Evolutionary conservation across 2,113 vertebrate species (phyloP).

Genomic region (Microtus pennsylvanicus): DNA sequence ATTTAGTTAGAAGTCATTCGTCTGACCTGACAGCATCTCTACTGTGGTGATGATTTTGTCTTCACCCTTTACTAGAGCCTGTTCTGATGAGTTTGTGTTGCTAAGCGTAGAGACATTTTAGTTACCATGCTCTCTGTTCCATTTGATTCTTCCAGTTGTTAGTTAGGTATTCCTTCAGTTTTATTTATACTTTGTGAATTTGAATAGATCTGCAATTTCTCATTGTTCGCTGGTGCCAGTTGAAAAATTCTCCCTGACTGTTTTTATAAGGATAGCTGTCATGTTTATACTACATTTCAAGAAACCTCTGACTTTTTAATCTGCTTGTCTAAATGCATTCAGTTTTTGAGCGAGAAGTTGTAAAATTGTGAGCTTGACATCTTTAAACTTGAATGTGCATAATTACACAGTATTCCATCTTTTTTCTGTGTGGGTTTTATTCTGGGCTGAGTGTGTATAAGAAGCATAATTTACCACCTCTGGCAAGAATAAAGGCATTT

Average conservation of each 20-base stretch:
- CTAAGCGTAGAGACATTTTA: background rate
- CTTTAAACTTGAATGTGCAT: background rate
- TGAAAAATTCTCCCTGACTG: slow-evolving; percentile 13
- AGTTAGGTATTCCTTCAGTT: background rate
- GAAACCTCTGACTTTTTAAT: slow-evolving; percentile 60
- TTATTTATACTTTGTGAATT: slow-evolving; percentile 55
- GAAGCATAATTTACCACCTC: slow-evolving; percentile 32
- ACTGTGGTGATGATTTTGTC: background rate
- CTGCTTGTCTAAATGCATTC: slow-evolving; percentile 56
- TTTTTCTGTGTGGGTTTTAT: slow-evolving; percentile 7
- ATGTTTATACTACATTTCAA: slow-evolving; percentile 42
- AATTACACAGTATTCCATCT: slow-evolving; percentile 32
- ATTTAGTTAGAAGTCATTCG: slow-evolving; percentile 17
- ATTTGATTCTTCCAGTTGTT: slow-evolving; percentile 3
- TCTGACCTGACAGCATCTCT: background rate
- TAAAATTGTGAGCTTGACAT: background rate
- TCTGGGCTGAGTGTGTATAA: background rate
- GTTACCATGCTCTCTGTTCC: background rate
- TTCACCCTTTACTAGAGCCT: background rate
- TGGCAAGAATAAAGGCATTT: slow-evolving; percentile 21
- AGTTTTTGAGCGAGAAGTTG: slow-evolving; percentile 41
- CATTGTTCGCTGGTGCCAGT: slow-evolving; percentile 42
- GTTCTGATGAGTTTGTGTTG: background rate
- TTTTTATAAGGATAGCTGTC: slow-evolving; percentile 58
- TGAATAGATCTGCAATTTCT: slow-evolving; percentile 44